Conservation (phyloP, 2,888 invertebrate species). For the Reticulitermes lucifugus region DNA sequence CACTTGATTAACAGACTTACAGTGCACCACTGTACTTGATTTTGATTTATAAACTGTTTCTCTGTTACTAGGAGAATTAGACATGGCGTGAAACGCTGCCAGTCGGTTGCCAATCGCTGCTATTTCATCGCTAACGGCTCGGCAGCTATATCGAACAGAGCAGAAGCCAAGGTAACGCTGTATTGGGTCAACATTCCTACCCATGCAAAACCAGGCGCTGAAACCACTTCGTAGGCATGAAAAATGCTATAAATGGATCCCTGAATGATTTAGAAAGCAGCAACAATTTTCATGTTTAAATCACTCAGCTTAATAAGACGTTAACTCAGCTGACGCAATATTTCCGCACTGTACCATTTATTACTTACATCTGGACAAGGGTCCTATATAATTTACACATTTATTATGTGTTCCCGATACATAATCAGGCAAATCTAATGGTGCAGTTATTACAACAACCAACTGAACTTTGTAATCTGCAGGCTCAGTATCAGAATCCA, state of each 20-base stretch:
- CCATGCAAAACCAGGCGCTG: no score
- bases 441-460: neutral
- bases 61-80: no score
- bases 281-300: neutral
- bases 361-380: neutral
- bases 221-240: no score
- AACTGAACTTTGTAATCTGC: neutral
- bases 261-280: neutral
- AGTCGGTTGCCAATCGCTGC: no score
- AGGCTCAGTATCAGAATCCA: neutral
- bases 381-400: constrained; percentile 14
- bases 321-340: neutral
- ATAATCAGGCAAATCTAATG: neutral
- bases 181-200: no score
- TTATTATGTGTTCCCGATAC: neutral
- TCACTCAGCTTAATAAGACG: constrained; percentile 1
- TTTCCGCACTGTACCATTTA: neutral
- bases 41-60: no score
- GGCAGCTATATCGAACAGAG: no score
- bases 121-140: no score
- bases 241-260: neutral
- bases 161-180: no score
- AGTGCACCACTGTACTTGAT: no score
- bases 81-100: no score
- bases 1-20: no score